A percentile compares a stretch with the other conserved stretches of the same genome.
Evolutionary conservation across 2,113 vertebrate genomes (phyloP).

Genomic region (Poeciliopsis occidentalis): DNA sequence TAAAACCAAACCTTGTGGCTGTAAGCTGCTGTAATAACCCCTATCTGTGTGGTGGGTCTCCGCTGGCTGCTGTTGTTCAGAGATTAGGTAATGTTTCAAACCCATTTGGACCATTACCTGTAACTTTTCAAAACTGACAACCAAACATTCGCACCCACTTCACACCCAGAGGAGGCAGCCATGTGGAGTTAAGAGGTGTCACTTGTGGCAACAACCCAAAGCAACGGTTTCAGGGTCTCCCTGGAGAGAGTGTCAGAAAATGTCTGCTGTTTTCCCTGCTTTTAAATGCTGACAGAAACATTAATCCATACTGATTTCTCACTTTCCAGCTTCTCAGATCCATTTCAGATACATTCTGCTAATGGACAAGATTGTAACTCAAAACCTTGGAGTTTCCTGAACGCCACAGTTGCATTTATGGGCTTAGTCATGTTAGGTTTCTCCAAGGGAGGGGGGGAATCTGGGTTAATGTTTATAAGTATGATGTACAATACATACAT

Average conservation of each 20-base stretch:
- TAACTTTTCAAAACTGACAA: neutral
- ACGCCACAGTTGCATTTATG: too few species aligned
- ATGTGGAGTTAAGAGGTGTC: neutral
- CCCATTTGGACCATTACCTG: neutral
- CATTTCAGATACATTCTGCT: neutral
- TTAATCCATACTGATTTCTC: neutral
- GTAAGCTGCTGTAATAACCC: too few species aligned
- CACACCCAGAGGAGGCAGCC: slow-evolving; percentile 1
- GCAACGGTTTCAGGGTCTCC: neutral
- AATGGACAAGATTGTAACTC: too few species aligned
- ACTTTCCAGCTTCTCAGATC: neutral
- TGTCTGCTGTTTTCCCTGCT: neutral
- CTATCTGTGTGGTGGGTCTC: too few species aligned
- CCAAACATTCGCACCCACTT: neutral
- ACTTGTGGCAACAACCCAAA: neutral
- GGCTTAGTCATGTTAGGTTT: too few species aligned
- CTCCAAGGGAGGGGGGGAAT: too few species aligned
- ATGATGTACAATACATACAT: too few species aligned
- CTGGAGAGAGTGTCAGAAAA: neutral
- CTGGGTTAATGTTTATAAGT: too few species aligned
- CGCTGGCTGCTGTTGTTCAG: too few species aligned
- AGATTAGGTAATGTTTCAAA: too few species aligned
- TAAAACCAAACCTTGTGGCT: too few species aligned
- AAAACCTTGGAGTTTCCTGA: too few species aligned
- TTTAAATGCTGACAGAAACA: neutral